Evolutionary conservation across 2,888 invertebrate species (phyloP).

Genomic region (Anticlea derivata): DNA sequence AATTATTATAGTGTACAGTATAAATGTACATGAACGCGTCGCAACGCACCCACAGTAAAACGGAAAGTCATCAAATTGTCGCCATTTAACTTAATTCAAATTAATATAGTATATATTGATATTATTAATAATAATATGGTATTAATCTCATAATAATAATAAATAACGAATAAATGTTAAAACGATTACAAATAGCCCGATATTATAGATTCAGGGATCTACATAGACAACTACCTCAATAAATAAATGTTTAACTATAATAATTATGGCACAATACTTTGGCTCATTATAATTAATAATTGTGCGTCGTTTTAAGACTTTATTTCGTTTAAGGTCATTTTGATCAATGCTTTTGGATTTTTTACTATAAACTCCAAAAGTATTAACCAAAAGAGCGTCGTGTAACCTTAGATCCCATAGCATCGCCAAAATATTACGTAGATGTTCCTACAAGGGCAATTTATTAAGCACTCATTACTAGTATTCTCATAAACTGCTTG

Average conservation of each 20-base stretch:
- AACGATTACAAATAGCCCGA: slow-evolving; percentile 27
- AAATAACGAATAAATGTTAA: slow-evolving; percentile 18
- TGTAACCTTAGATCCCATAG: neutral
- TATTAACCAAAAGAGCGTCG: slow-evolving; percentile 1
- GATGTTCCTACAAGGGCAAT: too few species aligned
- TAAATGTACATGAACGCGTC: slow-evolving; percentile 80
- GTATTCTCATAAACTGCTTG: too few species aligned
- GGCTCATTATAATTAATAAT: slow-evolving; percentile 42
- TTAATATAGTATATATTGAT: neutral
- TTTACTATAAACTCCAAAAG: neutral
- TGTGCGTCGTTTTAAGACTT: slow-evolving; percentile 39
- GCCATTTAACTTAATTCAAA: slow-evolving; percentile 37
- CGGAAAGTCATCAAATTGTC: slow-evolving; percentile 62
- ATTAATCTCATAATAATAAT: slow-evolving; percentile 7
- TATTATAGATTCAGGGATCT: slow-evolving; percentile 30
- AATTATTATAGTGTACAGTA: slow-evolving; percentile 57
- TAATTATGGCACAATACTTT: slow-evolving; percentile 36
- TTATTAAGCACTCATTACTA: too few species aligned
- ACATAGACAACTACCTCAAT: slow-evolving; percentile 19
- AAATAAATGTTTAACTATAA: slow-evolving; percentile 32
- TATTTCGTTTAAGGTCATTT: slow-evolving; percentile 21
- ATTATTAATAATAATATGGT: too few species aligned
- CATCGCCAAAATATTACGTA: neutral
- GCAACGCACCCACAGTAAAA: slow-evolving; percentile 65
- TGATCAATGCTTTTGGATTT: slow-evolving; percentile 18